Base-by-base conservation (phyloP, 1,140 invertebrate genomes). In the Drosophila busckii region DNA sequence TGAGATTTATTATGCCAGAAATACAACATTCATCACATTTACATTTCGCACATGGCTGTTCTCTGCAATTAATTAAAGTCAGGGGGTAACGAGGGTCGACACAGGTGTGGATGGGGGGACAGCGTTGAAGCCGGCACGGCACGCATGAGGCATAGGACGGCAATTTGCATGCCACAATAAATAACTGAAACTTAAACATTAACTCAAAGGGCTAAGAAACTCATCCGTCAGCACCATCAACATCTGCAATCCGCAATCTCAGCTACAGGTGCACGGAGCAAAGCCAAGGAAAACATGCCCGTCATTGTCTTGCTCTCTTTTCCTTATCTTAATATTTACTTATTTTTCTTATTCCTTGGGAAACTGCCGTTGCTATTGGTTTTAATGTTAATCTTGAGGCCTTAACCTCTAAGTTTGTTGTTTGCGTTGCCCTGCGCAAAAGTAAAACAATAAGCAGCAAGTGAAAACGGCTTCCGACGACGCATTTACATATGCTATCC, bases 221-320 rank as follows among this genome's bases (percentile, higher is more conserved):
- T 38, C 64, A 73, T 82, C 60, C 63, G 44, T 73, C 53, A 61
- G 25, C 26, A 26, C 44, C 16, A 25, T 59, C 46, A 59, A 59
- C 59, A 68, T n/a, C n/a, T n/a, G 68, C 38, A 63, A 64, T 37
- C 49, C 68, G n/a, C 60, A 55, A 31, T 20, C 22, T 12, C 40
- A 23, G 16, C 22, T 31, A 34, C 59, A 66, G 63, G 64, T 62
- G 64, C 41, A 17, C 19, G 15, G 16, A 40, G 32, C 19, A 38
- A 40, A 19, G 25, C 41, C 38, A 44, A 26, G 45, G 12, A 26
- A 29, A 52, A 53, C 26, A 40, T 28, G 32, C 23, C 50, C 8
- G 31, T 35, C 49, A 37, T 42, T 17, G 6, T 17, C 12, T 22
- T 28, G 17, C 6, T 49, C 22, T n/a, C n/a, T n/a, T n/a, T n/a